Evolutionary conservation across 2,797 vertebrate genomes (phyloP), one percentile per base, ranked within the genome.

Genomic region (Phrynocephalus forsythii): DNA sequence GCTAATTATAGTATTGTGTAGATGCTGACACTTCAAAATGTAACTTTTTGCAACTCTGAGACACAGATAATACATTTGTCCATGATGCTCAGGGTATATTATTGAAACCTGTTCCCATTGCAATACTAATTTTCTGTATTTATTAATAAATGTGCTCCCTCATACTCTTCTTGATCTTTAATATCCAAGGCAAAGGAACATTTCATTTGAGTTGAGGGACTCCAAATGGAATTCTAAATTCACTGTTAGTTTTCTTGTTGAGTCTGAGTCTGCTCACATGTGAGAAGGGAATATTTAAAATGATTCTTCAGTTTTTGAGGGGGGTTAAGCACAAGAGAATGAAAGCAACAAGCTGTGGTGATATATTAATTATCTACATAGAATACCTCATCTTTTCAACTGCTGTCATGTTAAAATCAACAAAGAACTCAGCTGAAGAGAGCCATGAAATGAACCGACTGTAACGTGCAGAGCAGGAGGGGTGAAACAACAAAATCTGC

Each of bases 321-420:
- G 28, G 10, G 48, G 33, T 38, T 67, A 84, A 92, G 82, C 89
- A 56, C n/a, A 87, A 91, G 84, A 93, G 90, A 84, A 33, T 89
- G 85, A 94, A 68, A 92, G 86, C 87, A 95, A 89, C 83, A 85
- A 90, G 91, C 92, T 93, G 68, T 88, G 89, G 87, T 90, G 92
- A 87, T 82, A 89, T 77, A 86, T 90, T 89, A 91, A 89, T 92
- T 87, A 94, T 89, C 94, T 90, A 84, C 90, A 91, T 90, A 93
- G 89, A 92, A 90, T 87, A 71, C 69, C 79, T 79, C 86, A 85
- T 88, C 91, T 91, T 95, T 94, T 91, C 94, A 91, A 93, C 93
- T 90, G 93, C 94, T 91, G 90, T 93, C 94, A 80, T 60, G 84
- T 92, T 91, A 87, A 83, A 94, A 90, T 94, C 94, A 94, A 91